phyloP scores from a whole-genome alignment of 1,140 invertebrate genomes.

The Scaptomyza pallida region DNA sequence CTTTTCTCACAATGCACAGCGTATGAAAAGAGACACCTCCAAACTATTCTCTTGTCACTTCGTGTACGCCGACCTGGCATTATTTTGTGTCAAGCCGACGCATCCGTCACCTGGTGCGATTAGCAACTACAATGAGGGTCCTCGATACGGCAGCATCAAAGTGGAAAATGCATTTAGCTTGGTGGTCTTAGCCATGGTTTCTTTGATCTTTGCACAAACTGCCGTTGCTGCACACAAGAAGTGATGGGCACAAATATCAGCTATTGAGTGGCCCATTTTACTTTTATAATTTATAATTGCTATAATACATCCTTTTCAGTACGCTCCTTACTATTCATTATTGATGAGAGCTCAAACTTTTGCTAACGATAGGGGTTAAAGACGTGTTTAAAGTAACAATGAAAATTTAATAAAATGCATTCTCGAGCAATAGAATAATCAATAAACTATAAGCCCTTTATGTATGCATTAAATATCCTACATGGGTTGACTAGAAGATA shows the following conservation, averaged over 20 bases:
- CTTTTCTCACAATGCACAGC: constrained; percentile 70
- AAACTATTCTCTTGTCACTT: constrained; percentile 78
- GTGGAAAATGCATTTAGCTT: constrained; percentile 82
- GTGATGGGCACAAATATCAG: constrained; percentile 37
- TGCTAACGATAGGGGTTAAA: neutral
- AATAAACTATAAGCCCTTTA: no score
- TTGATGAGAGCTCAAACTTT: neutral
- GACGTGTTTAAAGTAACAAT: neutral
- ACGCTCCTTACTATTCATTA: neutral
- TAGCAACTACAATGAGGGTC: constrained; percentile 60
- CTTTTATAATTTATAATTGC: constrained; percentile 47
- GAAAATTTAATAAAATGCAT: neutral
- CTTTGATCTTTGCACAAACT: constrained; percentile 69
- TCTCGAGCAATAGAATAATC: neutral
- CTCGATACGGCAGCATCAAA: constrained; percentile 82
- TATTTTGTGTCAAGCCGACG: constrained; percentile 56
- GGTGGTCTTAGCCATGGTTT: constrained; percentile 77
- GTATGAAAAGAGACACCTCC: constrained; percentile 77
- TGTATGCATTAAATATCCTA: no score
- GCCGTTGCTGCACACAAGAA: constrained; percentile 47
- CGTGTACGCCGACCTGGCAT: constrained; percentile 9
- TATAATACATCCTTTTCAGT: constrained; percentile 3
- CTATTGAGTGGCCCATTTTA: constrained; percentile 47
- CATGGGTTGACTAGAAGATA: no score
- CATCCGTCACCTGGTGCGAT: constrained; percentile 81